Evolutionary conservation across 2,888 invertebrate genomes (phyloP), one percentile per base, ranked within the genome.

Genomic region (Idaea straminata): DNA sequence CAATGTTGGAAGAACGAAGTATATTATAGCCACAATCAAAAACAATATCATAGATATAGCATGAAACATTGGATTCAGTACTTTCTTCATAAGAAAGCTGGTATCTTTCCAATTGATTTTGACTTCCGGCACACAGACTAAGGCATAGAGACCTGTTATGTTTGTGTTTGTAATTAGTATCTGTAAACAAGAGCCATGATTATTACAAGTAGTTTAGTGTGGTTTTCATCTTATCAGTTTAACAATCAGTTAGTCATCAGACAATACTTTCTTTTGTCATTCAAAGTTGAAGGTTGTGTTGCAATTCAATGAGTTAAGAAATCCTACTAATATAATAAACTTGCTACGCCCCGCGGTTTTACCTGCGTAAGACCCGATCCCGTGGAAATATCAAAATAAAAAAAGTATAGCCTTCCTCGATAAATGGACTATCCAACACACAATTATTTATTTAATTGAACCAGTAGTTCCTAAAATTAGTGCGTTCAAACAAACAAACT

Each of bases 1-100:
- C 65, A 97, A 87, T 63, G 97, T 97, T 15, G 97, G 97, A 80
- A 97, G 88, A 58, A 97, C 95, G 86, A 97, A 97, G 81, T 97
- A 97, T 69, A 97, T 94, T 61, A 97, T 94, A 5, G 97, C 96
- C 57, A 97, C 95, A 15, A 95, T 83, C 64, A 97, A 85, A 74
- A 96, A 95, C 71, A 96, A 94, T 61, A 95, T 89, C 76, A 97
- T 95, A 15, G 96, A 94, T 63, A 97, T 93, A 0, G 94, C 95
- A 85, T 97, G 97, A 71, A 96, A 96, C 61, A 96, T 89, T 10
- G 97, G 97, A 87, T 96, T 96, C 0, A 97, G 83, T 62, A 97
- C 93, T 85, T 96, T 96, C 67, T 94, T 94, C 92, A 97, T 94
- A 16, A 97, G 81, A 81, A 96, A 96, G 82, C 95, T 95, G 0